A percentile compares a stretch with the other conserved stretches of the same genome.
Conservation (phyloP, 2,888 invertebrate species). For the Drosophila kanekoi region DNA sequence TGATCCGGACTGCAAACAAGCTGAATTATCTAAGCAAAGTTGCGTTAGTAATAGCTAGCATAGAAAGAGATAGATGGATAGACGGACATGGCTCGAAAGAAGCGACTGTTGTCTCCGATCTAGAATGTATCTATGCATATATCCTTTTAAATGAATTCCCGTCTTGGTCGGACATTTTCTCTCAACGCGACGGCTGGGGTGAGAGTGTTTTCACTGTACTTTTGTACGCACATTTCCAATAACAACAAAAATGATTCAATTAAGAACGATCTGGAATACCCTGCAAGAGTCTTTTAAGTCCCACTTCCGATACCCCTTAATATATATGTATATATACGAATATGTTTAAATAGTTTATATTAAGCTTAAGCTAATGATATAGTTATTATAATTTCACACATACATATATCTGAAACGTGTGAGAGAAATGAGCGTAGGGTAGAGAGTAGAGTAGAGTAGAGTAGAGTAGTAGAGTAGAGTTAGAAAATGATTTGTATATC, state of each 20-base stretch:
- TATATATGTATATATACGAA: neutral
- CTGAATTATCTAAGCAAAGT: no score
- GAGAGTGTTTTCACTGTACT: no score
- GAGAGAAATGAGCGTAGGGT: slow-evolving; percentile 50
- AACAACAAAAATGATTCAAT: neutral
- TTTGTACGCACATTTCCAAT: no score
- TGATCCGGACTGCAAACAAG: no score
- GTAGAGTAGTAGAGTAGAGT: slow-evolving; percentile 53
- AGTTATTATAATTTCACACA: slow-evolving; percentile 11
- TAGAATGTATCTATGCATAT: no score
- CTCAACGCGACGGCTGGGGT: no score
- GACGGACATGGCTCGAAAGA: no score
- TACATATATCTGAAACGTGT: slow-evolving; percentile 27
- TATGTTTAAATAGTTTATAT: slow-evolving; percentile 8
- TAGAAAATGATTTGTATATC: slow-evolving; percentile 82
- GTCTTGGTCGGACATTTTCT: no score
- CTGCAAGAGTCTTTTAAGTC: neutral
- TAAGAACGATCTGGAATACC: neutral
- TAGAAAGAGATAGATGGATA: no score
- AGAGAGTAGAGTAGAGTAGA: slow-evolving; percentile 35
- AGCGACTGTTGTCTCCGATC: no score
- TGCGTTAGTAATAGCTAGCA: no score
- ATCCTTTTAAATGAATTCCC: no score
- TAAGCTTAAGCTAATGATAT: slow-evolving; percentile 27
- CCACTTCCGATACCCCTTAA: neutral